A percentile compares a stretch with the other conserved stretches of the same genome.
These are phyloP conservation scores for Polypterus senegalus DNA, from an alignment of 2,113 vertebrate species.

Conservation along the genomic window DNA sequence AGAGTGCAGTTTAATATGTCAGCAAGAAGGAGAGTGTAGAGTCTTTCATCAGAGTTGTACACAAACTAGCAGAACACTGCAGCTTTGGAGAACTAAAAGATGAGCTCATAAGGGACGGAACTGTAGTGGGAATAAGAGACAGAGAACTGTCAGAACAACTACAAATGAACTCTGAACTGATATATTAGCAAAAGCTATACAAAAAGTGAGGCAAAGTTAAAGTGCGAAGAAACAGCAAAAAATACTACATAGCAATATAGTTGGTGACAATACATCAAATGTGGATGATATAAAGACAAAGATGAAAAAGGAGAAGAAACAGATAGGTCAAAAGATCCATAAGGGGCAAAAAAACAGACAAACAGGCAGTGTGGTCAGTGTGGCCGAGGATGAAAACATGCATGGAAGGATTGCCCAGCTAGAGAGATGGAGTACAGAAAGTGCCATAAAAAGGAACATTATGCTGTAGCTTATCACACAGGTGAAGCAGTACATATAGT, in stretches of 20 bases:
- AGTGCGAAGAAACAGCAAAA: slow-evolving; percentile 17
- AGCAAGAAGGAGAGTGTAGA: slow-evolving; percentile 3
- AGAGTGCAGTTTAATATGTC: not conserved
- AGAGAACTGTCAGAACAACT: not conserved
- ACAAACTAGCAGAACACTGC: not conserved
- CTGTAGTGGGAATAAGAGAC: not conserved
- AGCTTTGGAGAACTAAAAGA: not conserved
- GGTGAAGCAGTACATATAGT: no score
- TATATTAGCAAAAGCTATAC: slow-evolving; percentile 9
- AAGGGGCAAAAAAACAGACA: not conserved
- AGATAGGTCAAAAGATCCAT: slow-evolving; percentile 4
- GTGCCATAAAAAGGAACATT: slow-evolving; percentile 8
- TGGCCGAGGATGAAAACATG: slow-evolving; percentile 6
- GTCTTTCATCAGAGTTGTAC: not conserved
- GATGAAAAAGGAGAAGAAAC: not conserved
- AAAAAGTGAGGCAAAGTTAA: slow-evolving; percentile 11
- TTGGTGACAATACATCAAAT: not conserved
- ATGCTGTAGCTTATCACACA: slow-evolving; percentile 1
- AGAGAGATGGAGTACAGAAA: slow-evolving; percentile 12
- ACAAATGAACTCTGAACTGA: slow-evolving; percentile 13
- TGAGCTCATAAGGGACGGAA: not conserved
- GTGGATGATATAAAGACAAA: not conserved
- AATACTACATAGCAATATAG: not conserved
- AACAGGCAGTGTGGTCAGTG: slow-evolving; percentile 12
- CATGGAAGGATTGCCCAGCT: slow-evolving; percentile 15